Base-by-base conservation (phyloP, 2,113 vertebrate genomes). In the Vireo altiloquus region DNA sequence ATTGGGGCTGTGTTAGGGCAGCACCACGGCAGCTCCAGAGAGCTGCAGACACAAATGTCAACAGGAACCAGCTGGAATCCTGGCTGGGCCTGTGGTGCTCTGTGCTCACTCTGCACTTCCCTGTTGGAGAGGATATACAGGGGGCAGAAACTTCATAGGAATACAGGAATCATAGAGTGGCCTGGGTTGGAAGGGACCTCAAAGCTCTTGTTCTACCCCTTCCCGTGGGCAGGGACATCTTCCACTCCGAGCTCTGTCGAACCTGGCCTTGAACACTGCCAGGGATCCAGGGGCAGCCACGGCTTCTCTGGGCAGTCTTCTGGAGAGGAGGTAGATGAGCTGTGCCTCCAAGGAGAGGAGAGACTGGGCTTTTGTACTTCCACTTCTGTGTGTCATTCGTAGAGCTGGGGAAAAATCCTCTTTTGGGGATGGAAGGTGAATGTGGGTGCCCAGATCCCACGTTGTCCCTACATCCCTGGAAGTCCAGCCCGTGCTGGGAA, bases 391-490 rank as follows among this genome's bases (percentile, higher is more conserved):
- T 2, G 0, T 35, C 37, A 20, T 11, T 39, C 74, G 5, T 31
- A 11, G 15, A 71, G 19, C 64, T 4, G 25, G 24, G 21, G 31
- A 1, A 12, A 27, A 46, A 39, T 31, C 49, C 23, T 22, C 4
- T 59, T 24, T 15, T 19, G 40, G 49, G 50, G 15, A 2, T 16
- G 14, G 56, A 40, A 27, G 19, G 5, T 1, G 27, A 24, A 17
- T 1, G 1, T 22, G 24, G 11, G 17, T 21, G 5, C 66, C 47
- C 64, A 30, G 3, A 16, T 4, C n/a, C 74, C 11, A 1, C 13
- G 7, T 39, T 23, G 30, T 70, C 66, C 4, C 1, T 16, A 1
- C 4, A 0, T 1, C 6, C 6, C 1, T 4, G 35, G 4, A 11
- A 8, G 27, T 7, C 3, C 49, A 49, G 75, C 28, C 52, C 3